Percentiles rank a stretch among this genome's conserved stretches.
Conservation (phyloP, 2,797 vertebrate genomes). For the Harpagifer antarcticus region DNA sequence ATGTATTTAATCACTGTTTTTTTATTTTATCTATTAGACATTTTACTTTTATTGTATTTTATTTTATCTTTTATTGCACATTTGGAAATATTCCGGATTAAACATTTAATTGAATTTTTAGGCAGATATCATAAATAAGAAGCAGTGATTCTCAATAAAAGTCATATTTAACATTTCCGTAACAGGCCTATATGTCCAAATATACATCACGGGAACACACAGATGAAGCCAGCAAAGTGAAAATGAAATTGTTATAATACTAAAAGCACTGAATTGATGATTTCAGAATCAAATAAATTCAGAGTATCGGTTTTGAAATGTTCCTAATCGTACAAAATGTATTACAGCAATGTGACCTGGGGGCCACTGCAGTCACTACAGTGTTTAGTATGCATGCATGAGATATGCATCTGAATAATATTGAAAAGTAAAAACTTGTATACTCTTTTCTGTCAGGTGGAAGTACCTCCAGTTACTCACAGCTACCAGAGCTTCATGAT, state of each 20-base stretch:
- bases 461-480: slow-evolving; percentile 37
- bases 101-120: not conserved
- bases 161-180: not conserved
- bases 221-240: slow-evolving; percentile 17
- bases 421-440: slow-evolving; percentile 22
- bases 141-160: not conserved
- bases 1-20: too few species aligned
- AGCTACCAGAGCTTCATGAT: slow-evolving; percentile 40
- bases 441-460: slow-evolving; percentile 41
- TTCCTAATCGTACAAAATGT: slow-evolving; percentile 2
- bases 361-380: not conserved
- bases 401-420: slow-evolving; percentile 3
- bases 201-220: slow-evolving; percentile 2
- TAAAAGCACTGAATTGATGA: not conserved
- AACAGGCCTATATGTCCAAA: not conserved
- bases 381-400: slow-evolving; percentile 24
- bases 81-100: not conserved
- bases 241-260: not conserved
- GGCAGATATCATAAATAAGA: not conserved
- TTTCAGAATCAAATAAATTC: not conserved
- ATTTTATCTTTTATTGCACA: not conserved
- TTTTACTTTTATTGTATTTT: too few species aligned
- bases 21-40: too few species aligned
- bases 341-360: not conserved
- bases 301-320: not conserved